Percentiles rank a stretch among this genome's conserved stretches.
Evolutionary conservation across 2,113 vertebrate species (phyloP).

Genomic region (Urocitellus parryii): DNA sequence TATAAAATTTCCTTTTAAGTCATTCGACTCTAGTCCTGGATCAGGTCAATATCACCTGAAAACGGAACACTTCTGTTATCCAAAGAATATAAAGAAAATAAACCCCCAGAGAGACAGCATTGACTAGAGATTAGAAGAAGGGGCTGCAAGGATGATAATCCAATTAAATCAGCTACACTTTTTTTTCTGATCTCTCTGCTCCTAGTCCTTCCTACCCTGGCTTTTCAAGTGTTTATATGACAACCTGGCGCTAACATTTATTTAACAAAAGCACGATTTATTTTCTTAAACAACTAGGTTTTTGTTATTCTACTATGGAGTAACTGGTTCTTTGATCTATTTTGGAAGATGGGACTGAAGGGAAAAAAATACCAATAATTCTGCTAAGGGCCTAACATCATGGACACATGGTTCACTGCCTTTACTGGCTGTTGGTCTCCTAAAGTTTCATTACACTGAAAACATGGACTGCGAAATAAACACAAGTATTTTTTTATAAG

Average conservation of each 20-base stretch:
- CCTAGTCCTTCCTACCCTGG: slow-evolving; percentile 55
- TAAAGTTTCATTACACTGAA: neutral
- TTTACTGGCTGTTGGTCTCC: neutral
- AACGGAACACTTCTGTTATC: slow-evolving; percentile 77
- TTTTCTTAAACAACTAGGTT: slow-evolving; percentile 69
- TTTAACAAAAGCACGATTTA: slow-evolving; percentile 69
- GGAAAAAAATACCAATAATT: neutral
- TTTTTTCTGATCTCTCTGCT: slow-evolving; percentile 61
- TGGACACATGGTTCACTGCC: neutral
- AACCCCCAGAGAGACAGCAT: slow-evolving; percentile 72
- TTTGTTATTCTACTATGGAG: slow-evolving; percentile 45
- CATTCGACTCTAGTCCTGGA: slow-evolving; percentile 78
- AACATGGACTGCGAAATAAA: slow-evolving; percentile 26
- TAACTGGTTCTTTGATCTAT: slow-evolving; percentile 54
- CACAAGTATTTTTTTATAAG: slow-evolving; percentile 20
- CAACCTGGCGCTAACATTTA: slow-evolving; percentile 61
- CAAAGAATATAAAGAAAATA: slow-evolving; percentile 83
- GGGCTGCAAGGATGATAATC: slow-evolving; percentile 70
- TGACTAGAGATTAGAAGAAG: slow-evolving; percentile 76
- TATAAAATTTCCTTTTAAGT: slow-evolving; percentile 82
- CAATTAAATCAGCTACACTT: slow-evolving; percentile 74
- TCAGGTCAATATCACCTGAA: slow-evolving; percentile 79
- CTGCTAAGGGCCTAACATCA: neutral
- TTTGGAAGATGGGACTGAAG: slow-evolving; percentile 9
- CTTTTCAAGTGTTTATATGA: slow-evolving; percentile 68